Percentiles rank a stretch among this genome's conserved stretches.
Evolutionary conservation across 2,888 invertebrate genomes (phyloP).

Genomic region (Agriopis aurantiaria): DNA sequence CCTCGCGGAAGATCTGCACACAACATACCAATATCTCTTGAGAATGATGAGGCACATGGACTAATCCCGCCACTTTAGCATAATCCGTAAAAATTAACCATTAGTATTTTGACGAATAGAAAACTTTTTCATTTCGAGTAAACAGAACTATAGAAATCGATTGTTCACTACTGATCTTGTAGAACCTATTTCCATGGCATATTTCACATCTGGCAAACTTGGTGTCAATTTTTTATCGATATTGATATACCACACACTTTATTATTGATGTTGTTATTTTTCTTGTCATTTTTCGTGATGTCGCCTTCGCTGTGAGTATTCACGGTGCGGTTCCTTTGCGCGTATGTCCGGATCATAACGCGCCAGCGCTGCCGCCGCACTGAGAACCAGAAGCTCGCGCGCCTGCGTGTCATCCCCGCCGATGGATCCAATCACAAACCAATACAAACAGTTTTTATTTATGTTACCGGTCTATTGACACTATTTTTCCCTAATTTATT

Average conservation of each 20-base stretch:
- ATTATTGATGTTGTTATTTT: conserved; percentile 48
- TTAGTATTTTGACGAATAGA: not conserved
- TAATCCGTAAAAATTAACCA: not conserved
- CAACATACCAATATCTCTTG: conserved; percentile 10
- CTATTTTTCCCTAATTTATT: conserved; percentile 33
- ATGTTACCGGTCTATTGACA: conserved; percentile 43
- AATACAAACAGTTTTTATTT: conserved; percentile 45
- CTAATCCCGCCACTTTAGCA: not conserved
- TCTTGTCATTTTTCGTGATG: conserved; percentile 64
- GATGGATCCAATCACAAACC: conserved; percentile 54
- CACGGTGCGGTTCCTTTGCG: conserved; percentile 52
- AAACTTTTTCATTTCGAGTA: not conserved
- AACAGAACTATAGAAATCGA: not conserved
- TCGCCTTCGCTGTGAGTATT: conserved; percentile 47
- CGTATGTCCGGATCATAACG: conserved; percentile 63
- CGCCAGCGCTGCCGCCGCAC: conserved; percentile 52
- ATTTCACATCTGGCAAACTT: not conserved
- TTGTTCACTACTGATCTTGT: not conserved
- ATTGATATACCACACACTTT: conserved; percentile 15
- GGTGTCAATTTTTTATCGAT: not conserved
- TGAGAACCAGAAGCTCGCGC: conserved; percentile 65
- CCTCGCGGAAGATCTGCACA: conserved; percentile 69
- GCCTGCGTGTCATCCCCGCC: conserved; percentile 58
- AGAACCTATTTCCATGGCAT: not conserved
- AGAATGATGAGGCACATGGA: not conserved